Conservation (phyloP, 2,797 vertebrate genomes). For the Coregonus suidteri region DNA sequence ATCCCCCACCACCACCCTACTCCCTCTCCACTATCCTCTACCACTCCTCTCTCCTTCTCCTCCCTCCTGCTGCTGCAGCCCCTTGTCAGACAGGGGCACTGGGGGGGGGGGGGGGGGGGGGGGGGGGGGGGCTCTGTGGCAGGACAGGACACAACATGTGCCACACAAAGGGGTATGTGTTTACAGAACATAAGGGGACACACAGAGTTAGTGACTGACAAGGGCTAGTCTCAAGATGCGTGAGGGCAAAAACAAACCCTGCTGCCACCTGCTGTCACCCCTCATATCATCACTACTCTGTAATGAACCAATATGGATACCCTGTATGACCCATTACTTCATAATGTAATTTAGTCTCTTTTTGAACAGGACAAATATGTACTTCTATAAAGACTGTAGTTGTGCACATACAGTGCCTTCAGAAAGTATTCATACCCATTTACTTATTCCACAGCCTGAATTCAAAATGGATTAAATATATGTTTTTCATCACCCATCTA, state of each 20-base stretch:
- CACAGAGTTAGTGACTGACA: conserved; percentile 10
- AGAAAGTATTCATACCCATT: too few species aligned
- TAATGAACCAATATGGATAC: background rate
- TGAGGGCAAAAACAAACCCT: background rate
- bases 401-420: too few species aligned
- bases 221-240: conserved; percentile 22
- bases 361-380: background rate
- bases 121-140: background rate
- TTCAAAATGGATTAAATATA: too few species aligned
- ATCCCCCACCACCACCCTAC: conserved; percentile 7
- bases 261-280: background rate
- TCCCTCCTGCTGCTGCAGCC: conserved; percentile 31
- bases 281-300: background rate
- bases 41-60: background rate
- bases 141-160: conserved; percentile 56
- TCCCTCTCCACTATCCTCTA: too few species aligned
- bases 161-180: conserved; percentile 65
- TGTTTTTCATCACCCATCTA: too few species aligned
- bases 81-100: conserved; percentile 10
- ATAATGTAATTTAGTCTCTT: background rate
- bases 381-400: background rate
- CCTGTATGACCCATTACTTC: background rate
- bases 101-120: conserved; percentile 22
- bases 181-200: conserved; percentile 27
- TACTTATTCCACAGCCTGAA: too few species aligned